A percentile compares a stretch with the other conserved stretches of the same genome.
Evolutionary conservation across 64 coral and sea anemone genomes (phyloP).

Genomic region (Montipora sp.): DNA sequence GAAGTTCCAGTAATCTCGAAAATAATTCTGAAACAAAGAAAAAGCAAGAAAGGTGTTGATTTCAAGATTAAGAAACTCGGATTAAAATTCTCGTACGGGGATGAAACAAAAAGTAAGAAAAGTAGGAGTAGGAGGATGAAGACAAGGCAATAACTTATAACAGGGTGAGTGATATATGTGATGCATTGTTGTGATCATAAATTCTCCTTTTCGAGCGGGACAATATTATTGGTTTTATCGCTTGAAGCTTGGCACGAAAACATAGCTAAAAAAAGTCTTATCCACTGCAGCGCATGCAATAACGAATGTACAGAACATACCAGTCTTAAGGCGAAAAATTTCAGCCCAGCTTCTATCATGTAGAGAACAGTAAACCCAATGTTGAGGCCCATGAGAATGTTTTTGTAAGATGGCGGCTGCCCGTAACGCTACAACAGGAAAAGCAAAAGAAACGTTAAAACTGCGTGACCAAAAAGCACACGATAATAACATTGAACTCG

Average conservation of each 20-base stretch:
- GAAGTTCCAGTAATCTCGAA: constrained; percentile 95
- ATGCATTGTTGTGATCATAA: too few relatives aligned
- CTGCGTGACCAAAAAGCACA: background rate
- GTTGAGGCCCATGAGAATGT: constrained; percentile 71
- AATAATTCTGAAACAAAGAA: constrained; percentile 85
- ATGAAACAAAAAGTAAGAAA: too few relatives aligned
- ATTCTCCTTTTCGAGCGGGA: too few relatives aligned
- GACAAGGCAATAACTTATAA: too few relatives aligned
- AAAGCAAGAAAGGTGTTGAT: background rate
- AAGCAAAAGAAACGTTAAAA: background rate
- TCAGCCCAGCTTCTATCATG: constrained; percentile 81
- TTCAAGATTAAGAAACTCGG: background rate
- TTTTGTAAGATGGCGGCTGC: constrained; percentile 21
- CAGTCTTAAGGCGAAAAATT: constrained; percentile 83
- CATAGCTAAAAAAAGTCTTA: too few relatives aligned
- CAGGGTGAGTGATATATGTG: too few relatives aligned
- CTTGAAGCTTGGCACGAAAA: too few relatives aligned
- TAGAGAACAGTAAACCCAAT: constrained; percentile 85
- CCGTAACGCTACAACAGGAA: constrained; percentile 65
- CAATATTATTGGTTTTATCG: too few relatives aligned
- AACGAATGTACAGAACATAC: constrained; percentile 41
- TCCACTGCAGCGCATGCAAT: too few relatives aligned
- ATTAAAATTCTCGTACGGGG: background rate
- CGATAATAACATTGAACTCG: background rate
- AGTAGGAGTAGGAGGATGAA: too few relatives aligned